Evolutionary conservation across 92 coral and sea anemone genomes (phyloP).

Genomic region (Paragorgia papillata): DNA sequence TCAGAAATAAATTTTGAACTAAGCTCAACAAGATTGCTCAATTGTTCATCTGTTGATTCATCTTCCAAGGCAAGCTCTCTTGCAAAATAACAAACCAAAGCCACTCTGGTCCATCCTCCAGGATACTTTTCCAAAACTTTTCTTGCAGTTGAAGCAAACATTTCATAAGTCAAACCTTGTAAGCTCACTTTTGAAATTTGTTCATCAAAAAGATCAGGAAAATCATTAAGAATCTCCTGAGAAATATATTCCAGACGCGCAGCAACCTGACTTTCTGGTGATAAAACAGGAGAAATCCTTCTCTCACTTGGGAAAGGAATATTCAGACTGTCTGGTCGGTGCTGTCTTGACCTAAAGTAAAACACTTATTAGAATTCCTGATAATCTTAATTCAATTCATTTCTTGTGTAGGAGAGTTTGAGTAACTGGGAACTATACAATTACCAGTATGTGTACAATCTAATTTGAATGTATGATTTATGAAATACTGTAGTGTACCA

Average conservation of each 20-base stretch:
- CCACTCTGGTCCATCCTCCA: conserved; percentile 97
- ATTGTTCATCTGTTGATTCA: conserved; percentile 77
- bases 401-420: too few relatives aligned
- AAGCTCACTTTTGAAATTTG: conserved; percentile 63
- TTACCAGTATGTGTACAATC: too few relatives aligned
- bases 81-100: conserved; percentile 90
- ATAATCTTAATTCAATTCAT: too few relatives aligned
- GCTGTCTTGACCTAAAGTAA: background rate
- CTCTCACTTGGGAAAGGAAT: conserved; percentile 48
- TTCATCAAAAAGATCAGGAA: conserved; percentile 82
- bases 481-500: too few relatives aligned
- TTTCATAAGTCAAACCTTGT: conserved; percentile 71
- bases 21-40: conserved; percentile 79
- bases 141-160: conserved; percentile 79
- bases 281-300: conserved; percentile 79
- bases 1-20: conserved; percentile 88
- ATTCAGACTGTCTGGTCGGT: conserved; percentile 56
- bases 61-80: conserved; percentile 85
- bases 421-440: too few relatives aligned
- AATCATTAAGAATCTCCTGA: conserved; percentile 76
- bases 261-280: conserved; percentile 96
- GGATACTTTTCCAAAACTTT: conserved; percentile 72
- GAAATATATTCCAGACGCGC: conserved; percentile 83
- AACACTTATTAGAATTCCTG: background rate
- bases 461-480: too few relatives aligned